A percentile compares a stretch with the other conserved stretches of the same genome.
Evolutionary conservation across 2,888 invertebrate genomes (phyloP).

Genomic region (Callinectes sapidus): DNA sequence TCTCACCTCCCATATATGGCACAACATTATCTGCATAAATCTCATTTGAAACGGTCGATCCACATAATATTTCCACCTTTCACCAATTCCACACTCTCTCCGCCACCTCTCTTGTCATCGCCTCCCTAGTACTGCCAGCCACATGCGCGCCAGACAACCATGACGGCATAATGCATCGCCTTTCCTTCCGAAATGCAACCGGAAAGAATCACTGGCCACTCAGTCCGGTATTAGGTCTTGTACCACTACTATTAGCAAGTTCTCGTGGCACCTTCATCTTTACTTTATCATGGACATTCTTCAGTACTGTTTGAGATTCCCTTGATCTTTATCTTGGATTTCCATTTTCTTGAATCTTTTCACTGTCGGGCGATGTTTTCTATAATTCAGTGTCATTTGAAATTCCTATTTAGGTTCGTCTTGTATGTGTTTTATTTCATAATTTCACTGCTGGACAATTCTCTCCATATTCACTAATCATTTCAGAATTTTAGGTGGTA

Average conservation of each 20-base stretch:
- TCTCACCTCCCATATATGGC: not conserved
- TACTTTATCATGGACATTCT: not conserved
- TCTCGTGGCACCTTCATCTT: not conserved
- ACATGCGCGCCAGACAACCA: not conserved
- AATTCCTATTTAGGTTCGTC: not conserved
- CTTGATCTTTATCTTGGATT: too few species aligned
- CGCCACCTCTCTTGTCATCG: not conserved
- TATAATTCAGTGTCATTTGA: not conserved
- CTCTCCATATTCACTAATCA: not conserved
- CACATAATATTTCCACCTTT: not conserved
- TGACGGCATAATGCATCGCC: slow-evolving; percentile 12
- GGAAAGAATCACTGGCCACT: not conserved
- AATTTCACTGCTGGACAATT: not conserved
- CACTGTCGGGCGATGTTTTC: too few species aligned
- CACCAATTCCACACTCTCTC: not conserved
- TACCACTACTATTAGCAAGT: not conserved
- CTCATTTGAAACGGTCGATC: not conserved
- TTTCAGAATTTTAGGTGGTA: not conserved
- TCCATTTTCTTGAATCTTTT: not conserved
- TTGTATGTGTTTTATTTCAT: not conserved
- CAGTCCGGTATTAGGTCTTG: not conserved
- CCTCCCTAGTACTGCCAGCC: not conserved
- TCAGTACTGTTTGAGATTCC: not conserved
- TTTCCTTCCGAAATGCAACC: not conserved
- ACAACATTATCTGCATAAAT: slow-evolving; percentile 24